Evolutionary conservation across 2,113 vertebrate species (phyloP), one percentile per base, ranked within the genome.

Genomic region (Ceyx cyanopectus): DNA sequence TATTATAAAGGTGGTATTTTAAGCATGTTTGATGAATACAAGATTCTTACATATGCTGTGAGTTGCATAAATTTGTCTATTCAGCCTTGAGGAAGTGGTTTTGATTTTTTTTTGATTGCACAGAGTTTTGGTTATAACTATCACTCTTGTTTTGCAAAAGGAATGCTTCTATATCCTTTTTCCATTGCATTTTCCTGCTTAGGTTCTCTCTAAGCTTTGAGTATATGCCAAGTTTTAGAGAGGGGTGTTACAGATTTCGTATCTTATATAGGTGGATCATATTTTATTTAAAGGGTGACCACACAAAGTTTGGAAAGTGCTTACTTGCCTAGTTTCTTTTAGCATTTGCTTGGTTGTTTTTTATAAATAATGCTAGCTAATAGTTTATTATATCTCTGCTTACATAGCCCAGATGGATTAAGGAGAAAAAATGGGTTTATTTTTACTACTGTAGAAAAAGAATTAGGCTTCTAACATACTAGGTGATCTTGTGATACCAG

Each of bases 1-100:
- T 83, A 94, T 57, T 94, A 72, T 86, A 89, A 62, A 76, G 54
- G 18, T 61, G 43, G 7, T 90, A 84, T 93, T 96, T 95, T 81
- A 89, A 89, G 84, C 20, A 10, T 43, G 81, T 78, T 0, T 72
- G 58, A 67, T 91, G 80, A 89, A 43, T 46, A 61, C 13, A 89
- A 48, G 57, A 46, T 76, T 72, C 30, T 69, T 81, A 68, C 19
- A 92, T 72, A 75, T 73, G 27, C 54, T 74, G 15, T 46, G 50
- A 61, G 41, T 94, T 88, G 83, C 32, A 50, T 90, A 72, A 54
- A 84, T 72, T 65, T 92, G 46, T 72, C 73, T 87, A 7, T 46
- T 92, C 34, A 66, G 30, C 51, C 50, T 76, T 79, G 30, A 66
- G 24, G n/a, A 66, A 46, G 30, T 61, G 61, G 23, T 22, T 22